Evolutionary conservation across 2,113 vertebrate genomes (phyloP).

Genomic region (Hypocryptadius cinnamomeus): DNA sequence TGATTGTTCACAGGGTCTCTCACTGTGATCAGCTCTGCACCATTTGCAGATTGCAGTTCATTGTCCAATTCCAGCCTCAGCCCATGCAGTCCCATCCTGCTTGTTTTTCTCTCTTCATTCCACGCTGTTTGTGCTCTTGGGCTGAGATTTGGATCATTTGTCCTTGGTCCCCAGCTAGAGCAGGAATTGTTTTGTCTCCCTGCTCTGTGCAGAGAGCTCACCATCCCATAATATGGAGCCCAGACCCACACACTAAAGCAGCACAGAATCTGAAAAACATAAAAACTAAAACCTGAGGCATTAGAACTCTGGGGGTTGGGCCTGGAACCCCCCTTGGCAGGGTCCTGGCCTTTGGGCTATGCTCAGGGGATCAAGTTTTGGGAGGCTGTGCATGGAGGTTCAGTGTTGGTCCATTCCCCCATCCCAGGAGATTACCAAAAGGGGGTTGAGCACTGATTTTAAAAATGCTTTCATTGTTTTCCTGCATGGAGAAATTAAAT

Average conservation of each 20-base stretch:
- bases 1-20: too few species aligned
- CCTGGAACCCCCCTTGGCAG: neutral
- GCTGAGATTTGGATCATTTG: too few species aligned
- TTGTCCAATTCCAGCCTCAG: too few species aligned
- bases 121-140: too few species aligned
- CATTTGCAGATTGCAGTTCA: too few species aligned
- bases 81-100: too few species aligned
- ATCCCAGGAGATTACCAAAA: too few species aligned
- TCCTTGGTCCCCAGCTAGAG: neutral
- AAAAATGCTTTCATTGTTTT: neutral
- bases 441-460: neutral
- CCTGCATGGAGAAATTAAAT: neutral
- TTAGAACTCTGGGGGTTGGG: fast-evolving
- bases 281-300: neutral
- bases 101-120: too few species aligned
- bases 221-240: neutral
- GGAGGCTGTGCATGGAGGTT: neutral
- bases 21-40: too few species aligned
- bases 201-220: neutral
- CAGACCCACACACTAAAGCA: neutral
- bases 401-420: neutral
- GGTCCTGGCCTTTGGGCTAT: neutral
- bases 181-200: neutral
- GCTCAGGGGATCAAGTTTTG: neutral
- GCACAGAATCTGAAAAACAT: neutral